Base-by-base conservation (phyloP, 2,797 vertebrate species). In the Varecia variegata region DNA sequence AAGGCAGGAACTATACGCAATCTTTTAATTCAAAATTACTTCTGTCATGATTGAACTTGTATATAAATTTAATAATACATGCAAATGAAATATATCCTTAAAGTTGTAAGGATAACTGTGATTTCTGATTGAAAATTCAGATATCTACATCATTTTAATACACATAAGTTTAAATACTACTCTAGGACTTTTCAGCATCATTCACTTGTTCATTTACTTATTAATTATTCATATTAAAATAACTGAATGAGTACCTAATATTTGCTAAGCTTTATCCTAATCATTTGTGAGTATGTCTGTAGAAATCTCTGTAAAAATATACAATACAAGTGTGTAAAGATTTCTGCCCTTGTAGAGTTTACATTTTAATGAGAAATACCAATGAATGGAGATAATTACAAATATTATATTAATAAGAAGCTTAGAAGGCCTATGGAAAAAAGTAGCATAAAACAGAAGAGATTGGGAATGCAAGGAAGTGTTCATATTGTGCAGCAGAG, bases 101-200 rank as follows among this genome's bases (percentile, higher is more conserved):
- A 76, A 32, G 1, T 47, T 70, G 0, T 74, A 68, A 94, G 14
- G 6, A 27, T 80, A n/a, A 47, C 11, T 68, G 12, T 73, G 9
- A 43, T 93, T 94, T 93, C 47, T 88, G 43, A 56, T 93, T 82
- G 14, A 91, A 77, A 74, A 50, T 52, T 74, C 38, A 70, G 70
- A 58, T 43, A 52, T 35, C 52, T 32, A 15, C 10, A 50, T 27
- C 8, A 32, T 92, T 84, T 93, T 56, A 81, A 43, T 82, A 8
- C 23, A 87, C 7, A 43, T 23, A 70, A 21, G 3, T 70, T 74
- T 85, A 82, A 77, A 74, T 80, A 27, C 15, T 86, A 74, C 38
- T 68, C 8, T 67, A 14, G 21, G 30, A 83, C 11, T 95, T 81
- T 88, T 73, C 32, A 76, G 15, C 77, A 56, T 58, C 40, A 86